Base-by-base conservation (phyloP, 2,888 invertebrate genomes). In the Drosophila robusta region DNA sequence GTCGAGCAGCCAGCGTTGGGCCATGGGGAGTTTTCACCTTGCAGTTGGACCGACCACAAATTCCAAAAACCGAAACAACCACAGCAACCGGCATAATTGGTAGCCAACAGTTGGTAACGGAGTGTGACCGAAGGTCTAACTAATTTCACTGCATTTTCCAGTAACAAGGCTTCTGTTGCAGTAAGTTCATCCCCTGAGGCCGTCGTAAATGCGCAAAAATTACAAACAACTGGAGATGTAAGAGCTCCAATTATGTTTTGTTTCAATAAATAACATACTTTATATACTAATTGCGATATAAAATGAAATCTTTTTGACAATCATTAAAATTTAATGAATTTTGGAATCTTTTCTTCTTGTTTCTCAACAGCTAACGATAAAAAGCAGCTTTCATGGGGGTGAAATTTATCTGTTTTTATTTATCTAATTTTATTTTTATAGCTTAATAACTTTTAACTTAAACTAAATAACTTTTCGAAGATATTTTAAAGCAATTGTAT, bases 61-160 rank as follows among this genome's bases (percentile, higher is more conserved):
- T 34, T 29, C 18, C 16, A 46, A 52, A 67, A 67, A 61, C 56
- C 18, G 22, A 49, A 50, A 49, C 46, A 75, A 72, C 80, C 70
- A 69, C 66, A 83, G 69, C 70, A 83, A 70, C 81, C 52, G 38
- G 50, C 49, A 49, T 75, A 80, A 80, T 80, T 80, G 80, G 65
- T 55, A 39, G 32, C 42, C 34, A 26, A 22, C 29, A 38, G 6
- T 34, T 32, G 22, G 22, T 38, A 38, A 60, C 26, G 46, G 36
- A n/a, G 38, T 41, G 11, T 16, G 11, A 18, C 12, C 50, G 38
- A 47, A 61, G 29, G 57, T 44, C 47, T 16, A 61, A 60, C 62
- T 56, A 78, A 72, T 67, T 72, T 71, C 36, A 22, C 39, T 12
- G 49, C 77, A 74, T 77, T 77, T 58, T 46, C 42, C 39, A 12